Base-by-base conservation (phyloP, 2,888 invertebrate species). In the Gasteruption jaculator region DNA sequence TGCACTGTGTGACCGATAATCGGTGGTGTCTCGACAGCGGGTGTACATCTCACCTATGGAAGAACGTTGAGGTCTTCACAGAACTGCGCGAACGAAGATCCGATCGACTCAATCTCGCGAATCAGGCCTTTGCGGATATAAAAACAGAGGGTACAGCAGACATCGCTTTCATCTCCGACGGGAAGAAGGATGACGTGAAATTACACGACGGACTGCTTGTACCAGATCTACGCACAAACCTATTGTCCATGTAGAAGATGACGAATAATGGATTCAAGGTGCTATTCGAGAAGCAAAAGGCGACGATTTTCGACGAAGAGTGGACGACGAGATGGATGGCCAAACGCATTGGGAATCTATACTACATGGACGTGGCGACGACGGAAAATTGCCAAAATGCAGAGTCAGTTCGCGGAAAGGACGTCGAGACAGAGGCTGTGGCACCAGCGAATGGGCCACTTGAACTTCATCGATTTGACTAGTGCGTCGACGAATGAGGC, bases 21-120 rank as follows among this genome's bases (percentile, higher is more conserved):
- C n/a, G 10, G 10, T 46, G 46, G 42, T 46, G 46, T 10, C 8
- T 46, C 10, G 42, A 46, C 26, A 46, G 46, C 12, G 39, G 39
- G 3, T 30, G 31, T n/a, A 39, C 39, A 7, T 32, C 39, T 4
- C 39, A 39, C 10, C 22, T 39, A 3, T 39, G 39, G 10, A 24
- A 5, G 2, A 24, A 32, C n/a, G 11, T 18, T 12, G 21, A 20
- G 4, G 12, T 14, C 7, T 39, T 39, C 14, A 20, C 25, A 12
- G 12, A 31, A 12, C 20, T 22, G 10, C 3, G n/a, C 15, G 16
- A n/a, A 8, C 10, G 8, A 2, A 31, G 20, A 4, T 2, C 16
- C n/a, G 43, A 27, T 7, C 26, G 34, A 19, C 19, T 40, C 26
- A 33, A 34, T n/a, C 18, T 40, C 19, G 40, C 40, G 5, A 40